These are phyloP conservation scores for Dryomyza anilis DNA, from an alignment of 2,888 invertebrate species.

Conservation along the genomic window DNA sequence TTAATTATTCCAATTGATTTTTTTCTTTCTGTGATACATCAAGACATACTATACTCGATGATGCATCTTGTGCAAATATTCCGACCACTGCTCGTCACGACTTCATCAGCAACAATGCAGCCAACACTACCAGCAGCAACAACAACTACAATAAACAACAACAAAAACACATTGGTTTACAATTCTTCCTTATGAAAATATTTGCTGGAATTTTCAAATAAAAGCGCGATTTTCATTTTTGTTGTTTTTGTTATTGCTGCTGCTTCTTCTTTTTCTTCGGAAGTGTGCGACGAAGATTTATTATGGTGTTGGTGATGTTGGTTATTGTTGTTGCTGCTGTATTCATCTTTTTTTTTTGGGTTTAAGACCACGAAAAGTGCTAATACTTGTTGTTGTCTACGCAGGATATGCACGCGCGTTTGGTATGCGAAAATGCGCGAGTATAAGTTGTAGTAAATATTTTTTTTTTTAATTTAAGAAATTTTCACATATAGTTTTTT, in stretches of 20 bases:
- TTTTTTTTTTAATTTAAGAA: too few relatives aligned
- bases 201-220: background rate
- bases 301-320: background rate
- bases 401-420: background rate
- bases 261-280: background rate
- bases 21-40: too few relatives aligned
- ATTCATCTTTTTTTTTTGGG: background rate
- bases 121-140: background rate
- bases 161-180: background rate
- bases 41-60: too few relatives aligned
- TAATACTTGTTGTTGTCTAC: conserved; percentile 4
- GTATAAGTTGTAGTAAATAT: too few relatives aligned
- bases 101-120: background rate
- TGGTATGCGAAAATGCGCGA: background rate
- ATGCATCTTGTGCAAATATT: background rate
- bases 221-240: background rate
- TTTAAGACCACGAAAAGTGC: background rate
- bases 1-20: too few relatives aligned
- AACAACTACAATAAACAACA: background rate
- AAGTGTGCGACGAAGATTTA: conserved; percentile 13
- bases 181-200: background rate
- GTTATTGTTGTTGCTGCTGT: background rate
- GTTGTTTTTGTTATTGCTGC: conserved; percentile 4
- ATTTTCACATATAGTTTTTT: too few relatives aligned
- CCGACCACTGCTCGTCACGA: background rate